Conservation (phyloP, 2,113 vertebrate genomes). For the Sakesphorus luctuosus region DNA sequence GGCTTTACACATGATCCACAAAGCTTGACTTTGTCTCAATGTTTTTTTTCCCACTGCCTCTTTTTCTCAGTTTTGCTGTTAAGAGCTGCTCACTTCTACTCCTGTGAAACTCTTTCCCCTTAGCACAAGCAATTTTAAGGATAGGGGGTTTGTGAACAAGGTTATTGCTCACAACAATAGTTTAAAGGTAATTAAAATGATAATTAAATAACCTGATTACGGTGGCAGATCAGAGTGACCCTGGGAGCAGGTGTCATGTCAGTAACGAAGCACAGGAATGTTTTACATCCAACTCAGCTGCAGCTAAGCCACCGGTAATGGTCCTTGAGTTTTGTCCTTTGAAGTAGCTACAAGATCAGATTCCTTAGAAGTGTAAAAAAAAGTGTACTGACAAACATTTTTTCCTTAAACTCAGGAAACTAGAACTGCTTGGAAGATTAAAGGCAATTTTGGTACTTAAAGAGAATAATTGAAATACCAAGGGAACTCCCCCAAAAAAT, state of each 20-base stretch:
- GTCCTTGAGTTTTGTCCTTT: neutral
- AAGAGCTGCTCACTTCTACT: neutral
- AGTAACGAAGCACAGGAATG: neutral
- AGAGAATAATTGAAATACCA: neutral
- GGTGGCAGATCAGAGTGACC: neutral
- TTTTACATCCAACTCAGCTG: neutral
- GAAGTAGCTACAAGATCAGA: neutral
- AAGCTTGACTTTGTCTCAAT: neutral
- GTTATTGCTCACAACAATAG: neutral
- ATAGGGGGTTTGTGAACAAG: fast-evolving
- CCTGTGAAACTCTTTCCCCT: neutral
- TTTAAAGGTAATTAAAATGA: neutral
- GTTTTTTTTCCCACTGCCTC: neutral
- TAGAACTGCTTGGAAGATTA: neutral
- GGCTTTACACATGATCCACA: neutral
- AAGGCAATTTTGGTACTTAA: neutral
- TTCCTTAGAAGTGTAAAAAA: neutral
- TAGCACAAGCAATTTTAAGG: neutral
- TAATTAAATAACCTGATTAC: neutral
- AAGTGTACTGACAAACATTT: neutral
- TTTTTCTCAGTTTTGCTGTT: neutral
- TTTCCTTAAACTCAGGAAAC: neutral
- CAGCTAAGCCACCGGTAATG: neutral
- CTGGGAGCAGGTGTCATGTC: neutral
- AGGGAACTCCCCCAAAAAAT: neutral